Evolutionary conservation across 2,797 vertebrate genomes (phyloP).

Genomic region (Enteromius mattozi): DNA sequence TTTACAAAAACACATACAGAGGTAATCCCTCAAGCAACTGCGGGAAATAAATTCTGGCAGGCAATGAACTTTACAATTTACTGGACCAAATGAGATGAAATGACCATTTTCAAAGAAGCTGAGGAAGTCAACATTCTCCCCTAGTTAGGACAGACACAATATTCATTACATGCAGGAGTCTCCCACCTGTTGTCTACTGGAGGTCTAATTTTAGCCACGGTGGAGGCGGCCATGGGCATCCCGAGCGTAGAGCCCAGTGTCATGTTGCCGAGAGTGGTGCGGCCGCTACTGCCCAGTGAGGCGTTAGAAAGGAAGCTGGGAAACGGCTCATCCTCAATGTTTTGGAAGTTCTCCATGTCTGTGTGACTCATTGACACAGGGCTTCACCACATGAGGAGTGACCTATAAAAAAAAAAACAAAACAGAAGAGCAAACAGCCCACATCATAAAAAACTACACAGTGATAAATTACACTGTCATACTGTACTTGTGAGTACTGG

Average conservation of each 20-base stretch:
- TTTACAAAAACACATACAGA: neutral
- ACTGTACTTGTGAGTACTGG: neutral
- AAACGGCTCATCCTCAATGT: conserved; percentile 89
- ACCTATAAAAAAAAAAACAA: neutral
- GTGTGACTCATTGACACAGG: conserved; percentile 45
- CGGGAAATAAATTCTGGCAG: neutral
- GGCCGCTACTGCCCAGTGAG: conserved; percentile 76
- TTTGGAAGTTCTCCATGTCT: conserved; percentile 82
- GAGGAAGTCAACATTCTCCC: conserved; percentile 31
- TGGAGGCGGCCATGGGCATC: conserved; percentile 94
- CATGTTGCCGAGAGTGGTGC: conserved; percentile 82
- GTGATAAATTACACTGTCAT: neutral
- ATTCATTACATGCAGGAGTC: neutral
- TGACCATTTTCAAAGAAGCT: neutral
- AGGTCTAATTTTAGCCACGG: conserved; percentile 85
- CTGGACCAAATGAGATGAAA: neutral
- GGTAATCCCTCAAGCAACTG: neutral
- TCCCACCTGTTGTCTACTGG: conserved; percentile 83
- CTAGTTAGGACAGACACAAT: conserved; percentile 43
- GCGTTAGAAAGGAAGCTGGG: conserved; percentile 86
- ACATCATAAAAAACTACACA: neutral
- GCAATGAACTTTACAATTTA: neutral
- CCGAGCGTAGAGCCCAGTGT: conserved; percentile 89
- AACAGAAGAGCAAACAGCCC: neutral
- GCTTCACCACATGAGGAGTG: conserved; percentile 9